Conservation (phyloP, 2,797 vertebrate species). For the Macroramphosus scolopax region DNA sequence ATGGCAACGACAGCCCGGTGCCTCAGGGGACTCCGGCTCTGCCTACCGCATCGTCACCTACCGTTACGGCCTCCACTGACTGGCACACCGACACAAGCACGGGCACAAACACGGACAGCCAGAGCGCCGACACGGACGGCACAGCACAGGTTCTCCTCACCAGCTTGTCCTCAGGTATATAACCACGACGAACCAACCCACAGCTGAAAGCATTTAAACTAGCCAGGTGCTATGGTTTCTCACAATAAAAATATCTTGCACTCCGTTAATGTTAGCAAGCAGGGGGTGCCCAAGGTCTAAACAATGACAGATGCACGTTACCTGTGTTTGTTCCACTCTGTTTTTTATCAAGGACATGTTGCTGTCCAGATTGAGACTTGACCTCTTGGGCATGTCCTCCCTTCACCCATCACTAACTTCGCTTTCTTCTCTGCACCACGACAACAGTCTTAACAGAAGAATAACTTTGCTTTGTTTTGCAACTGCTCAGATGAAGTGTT, state of each 20-base stretch:
- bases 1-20: conserved; percentile 57
- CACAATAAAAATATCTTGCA: conserved; percentile 49
- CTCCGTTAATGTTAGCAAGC: conserved; percentile 66
- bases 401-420: conserved; percentile 57
- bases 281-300: conserved; percentile 59
- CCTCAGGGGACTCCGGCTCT: conserved; percentile 58
- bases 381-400: conserved; percentile 49
- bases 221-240: conserved; percentile 25
- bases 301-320: conserved; percentile 19
- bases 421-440: conserved; percentile 74
- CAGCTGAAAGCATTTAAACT: conserved; percentile 15
- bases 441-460: conserved; percentile 63
- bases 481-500: conserved; percentile 59
- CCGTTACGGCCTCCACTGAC: conserved; percentile 78
- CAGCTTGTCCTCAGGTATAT: conserved; percentile 70
- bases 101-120: conserved; percentile 38
- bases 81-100: conserved; percentile 37
- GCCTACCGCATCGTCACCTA: conserved; percentile 78
- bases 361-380: no score
- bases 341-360: conserved; percentile 45
- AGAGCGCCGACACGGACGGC: conserved; percentile 62
- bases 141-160: conserved; percentile 58
- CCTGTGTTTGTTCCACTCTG: conserved; percentile 5
- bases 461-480: conserved; percentile 74
- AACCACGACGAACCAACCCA: conserved; percentile 26